Evolutionary conservation across 2,888 invertebrate genomes (phyloP).

Genomic region (Xestoiulus laeticollis): DNA sequence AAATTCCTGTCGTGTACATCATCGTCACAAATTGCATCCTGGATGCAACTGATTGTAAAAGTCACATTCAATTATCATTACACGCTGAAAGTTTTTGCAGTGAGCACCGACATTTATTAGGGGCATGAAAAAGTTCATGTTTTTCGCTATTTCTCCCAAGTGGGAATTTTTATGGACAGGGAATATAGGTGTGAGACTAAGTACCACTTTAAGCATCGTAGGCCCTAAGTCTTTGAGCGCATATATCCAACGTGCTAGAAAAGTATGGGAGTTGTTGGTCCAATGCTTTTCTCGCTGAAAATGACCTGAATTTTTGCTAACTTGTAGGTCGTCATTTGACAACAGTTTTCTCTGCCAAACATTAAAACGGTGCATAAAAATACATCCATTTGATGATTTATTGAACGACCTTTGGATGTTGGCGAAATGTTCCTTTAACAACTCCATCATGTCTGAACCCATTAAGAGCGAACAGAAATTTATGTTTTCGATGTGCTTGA

Average conservation of each 20-base stretch:
- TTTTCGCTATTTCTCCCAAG: constrained; percentile 19
- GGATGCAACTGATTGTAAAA: constrained; percentile 26
- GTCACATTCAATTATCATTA: constrained; percentile 26
- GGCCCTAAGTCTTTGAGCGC: not conserved
- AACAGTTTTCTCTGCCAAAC: not conserved
- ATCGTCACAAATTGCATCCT: not conserved
- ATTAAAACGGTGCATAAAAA: constrained; percentile 20
- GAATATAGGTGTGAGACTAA: constrained; percentile 26
- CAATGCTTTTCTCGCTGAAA: not conserved
- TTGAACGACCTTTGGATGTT: constrained; percentile 26
- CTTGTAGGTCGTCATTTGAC: not conserved
- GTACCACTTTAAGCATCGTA: constrained; percentile 20
- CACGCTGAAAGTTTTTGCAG: constrained; percentile 6
- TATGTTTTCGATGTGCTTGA: constrained; percentile 19
- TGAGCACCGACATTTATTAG: not conserved
- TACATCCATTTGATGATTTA: constrained; percentile 26
- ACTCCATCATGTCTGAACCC: constrained; percentile 26
- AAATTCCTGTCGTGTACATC: not conserved
- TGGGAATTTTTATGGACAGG: not conserved
- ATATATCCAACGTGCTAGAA: not conserved
- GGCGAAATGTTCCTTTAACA: constrained; percentile 12
- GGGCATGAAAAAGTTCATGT: constrained; percentile 20
- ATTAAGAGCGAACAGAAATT: constrained; percentile 26
- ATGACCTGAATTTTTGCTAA: constrained; percentile 26
- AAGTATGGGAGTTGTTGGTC: not conserved